A percentile compares a stretch with the other conserved stretches of the same genome.
Evolutionary conservation across 2,113 vertebrate species (phyloP).

Genomic region (Balaeniceps rex): DNA sequence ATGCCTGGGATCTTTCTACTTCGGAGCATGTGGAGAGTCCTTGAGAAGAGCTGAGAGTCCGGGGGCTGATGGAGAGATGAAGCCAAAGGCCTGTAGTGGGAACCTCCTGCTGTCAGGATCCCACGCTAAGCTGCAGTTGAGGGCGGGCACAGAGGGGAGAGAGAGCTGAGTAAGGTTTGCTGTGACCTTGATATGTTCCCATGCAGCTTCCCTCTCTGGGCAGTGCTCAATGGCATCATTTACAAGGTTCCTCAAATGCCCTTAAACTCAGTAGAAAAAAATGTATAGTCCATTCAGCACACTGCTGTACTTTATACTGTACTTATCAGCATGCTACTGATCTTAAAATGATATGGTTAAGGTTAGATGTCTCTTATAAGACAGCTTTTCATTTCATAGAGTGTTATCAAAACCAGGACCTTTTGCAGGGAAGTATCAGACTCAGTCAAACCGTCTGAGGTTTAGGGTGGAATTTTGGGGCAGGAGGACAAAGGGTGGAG

Average conservation of each 20-base stretch:
- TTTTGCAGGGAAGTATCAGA: background rate
- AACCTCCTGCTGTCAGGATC: slow-evolving; percentile 58
- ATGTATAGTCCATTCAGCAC: background rate
- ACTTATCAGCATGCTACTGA: background rate
- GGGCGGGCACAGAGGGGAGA: background rate
- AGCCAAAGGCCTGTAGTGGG: slow-evolving; percentile 51
- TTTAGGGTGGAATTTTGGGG: background rate
- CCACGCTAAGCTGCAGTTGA: slow-evolving; percentile 23
- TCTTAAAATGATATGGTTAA: background rate
- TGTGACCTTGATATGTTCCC: background rate
- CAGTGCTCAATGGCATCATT: background rate
- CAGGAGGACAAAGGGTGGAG: background rate
- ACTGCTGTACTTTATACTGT: background rate
- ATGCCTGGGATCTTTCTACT: slow-evolving; percentile 47
- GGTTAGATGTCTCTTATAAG: background rate
- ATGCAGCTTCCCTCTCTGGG: background rate
- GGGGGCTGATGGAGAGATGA: background rate
- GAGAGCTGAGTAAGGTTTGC: background rate
- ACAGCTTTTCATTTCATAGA: background rate
- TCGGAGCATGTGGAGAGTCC: background rate
- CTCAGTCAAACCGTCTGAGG: background rate
- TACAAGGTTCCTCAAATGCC: background rate
- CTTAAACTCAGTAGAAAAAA: background rate
- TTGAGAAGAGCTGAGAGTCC: background rate
- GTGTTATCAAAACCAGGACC: background rate